A percentile compares a stretch with the other conserved stretches of the same genome.
Conservation (phyloP, 2,888 invertebrate species). For the Drosophila mimica region DNA sequence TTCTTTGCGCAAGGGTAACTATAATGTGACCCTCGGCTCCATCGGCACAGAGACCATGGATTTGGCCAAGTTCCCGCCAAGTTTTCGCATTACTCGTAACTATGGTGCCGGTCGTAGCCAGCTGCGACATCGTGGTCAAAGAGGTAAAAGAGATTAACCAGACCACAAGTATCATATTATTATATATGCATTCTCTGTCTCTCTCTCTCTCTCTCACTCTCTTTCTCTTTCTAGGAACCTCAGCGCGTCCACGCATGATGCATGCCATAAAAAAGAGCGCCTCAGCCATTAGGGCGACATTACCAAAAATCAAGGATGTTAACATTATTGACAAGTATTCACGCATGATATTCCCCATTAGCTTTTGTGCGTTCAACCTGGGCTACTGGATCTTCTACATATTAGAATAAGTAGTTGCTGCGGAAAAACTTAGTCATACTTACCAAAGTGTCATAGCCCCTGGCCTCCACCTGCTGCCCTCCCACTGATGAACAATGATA, state of each 20-base stretch:
- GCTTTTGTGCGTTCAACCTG: conserved; percentile 97
- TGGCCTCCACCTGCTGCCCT: conserved; percentile 45
- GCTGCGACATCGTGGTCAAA: conserved; percentile 86
- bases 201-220: not conserved
- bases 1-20: conserved; percentile 90
- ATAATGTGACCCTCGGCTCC: conserved; percentile 87
- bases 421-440: conserved; percentile 17
- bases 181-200: not conserved
- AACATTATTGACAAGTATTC: conserved; percentile 99
- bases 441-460: conserved; percentile 31
- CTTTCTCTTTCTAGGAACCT: conserved; percentile 46
- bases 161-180: not conserved
- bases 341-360: conserved; percentile 96
- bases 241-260: conserved; percentile 88
- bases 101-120: conserved; percentile 87
- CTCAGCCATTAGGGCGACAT: conserved; percentile 93
- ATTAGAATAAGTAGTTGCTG: conserved; percentile 86
- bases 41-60: conserved; percentile 87
- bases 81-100: conserved; percentile 91
- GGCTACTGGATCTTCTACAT: conserved; percentile 98
- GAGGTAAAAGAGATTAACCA: conserved; percentile 81
- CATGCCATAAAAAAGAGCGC: conserved; percentile 94
- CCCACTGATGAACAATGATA: conserved; percentile 46
- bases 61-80: conserved; percentile 89
- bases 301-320: conserved; percentile 98